phyloP scores from a whole-genome alignment of 2,113 vertebrate genomes.

The Ceuthmochares aereus region DNA sequence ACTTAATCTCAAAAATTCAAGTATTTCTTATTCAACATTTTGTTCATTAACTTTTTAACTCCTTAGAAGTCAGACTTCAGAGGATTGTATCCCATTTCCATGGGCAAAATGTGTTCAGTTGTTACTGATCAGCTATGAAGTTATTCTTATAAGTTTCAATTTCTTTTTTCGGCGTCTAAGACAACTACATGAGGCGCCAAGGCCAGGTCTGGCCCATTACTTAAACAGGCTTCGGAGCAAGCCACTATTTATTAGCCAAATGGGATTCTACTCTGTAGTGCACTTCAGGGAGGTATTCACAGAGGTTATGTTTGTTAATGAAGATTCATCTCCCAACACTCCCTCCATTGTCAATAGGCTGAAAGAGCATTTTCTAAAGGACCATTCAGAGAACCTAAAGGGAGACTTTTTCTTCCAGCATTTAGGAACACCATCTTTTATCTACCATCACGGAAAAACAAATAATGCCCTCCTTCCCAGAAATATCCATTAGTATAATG shows the following conservation, averaged over 20 bases:
- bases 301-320: background rate
- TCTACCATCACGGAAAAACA: conserved; percentile 2
- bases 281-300: background rate
- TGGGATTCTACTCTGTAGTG: background rate
- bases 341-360: background rate
- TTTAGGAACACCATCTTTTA: conserved; percentile 10
- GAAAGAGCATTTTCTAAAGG: conserved; percentile 18
- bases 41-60: background rate
- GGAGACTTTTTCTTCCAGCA: background rate
- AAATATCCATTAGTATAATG: conserved; percentile 14
- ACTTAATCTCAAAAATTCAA: background rate
- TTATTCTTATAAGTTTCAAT: background rate
- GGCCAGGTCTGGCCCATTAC: background rate
- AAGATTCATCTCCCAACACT: conserved; percentile 37
- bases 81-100: background rate
- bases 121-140: background rate
- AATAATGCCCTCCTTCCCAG: background rate
- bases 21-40: background rate
- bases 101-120: background rate
- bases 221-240: background rate
- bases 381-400: background rate
- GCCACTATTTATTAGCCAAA: background rate
- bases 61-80: background rate
- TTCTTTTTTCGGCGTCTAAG: background rate
- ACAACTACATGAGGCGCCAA: background rate